Evolutionary conservation across 2,113 vertebrate species (phyloP).

Genomic region (Mola mola): DNA sequence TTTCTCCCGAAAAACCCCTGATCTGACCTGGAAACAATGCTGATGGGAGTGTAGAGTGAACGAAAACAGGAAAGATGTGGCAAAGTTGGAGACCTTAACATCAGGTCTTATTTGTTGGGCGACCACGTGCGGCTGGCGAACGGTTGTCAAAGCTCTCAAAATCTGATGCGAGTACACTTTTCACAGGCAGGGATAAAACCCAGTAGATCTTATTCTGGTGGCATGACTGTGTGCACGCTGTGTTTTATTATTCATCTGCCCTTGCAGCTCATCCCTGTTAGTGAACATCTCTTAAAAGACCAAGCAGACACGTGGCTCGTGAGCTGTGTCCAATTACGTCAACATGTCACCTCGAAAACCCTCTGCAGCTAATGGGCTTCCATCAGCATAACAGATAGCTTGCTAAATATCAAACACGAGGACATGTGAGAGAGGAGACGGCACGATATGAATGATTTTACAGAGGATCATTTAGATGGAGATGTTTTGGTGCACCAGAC

Average conservation of each 20-base stretch:
- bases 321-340: slow-evolving; percentile 51
- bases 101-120: too few relatives aligned
- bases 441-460: slow-evolving; percentile 47
- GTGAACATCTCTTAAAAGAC: slow-evolving; percentile 16
- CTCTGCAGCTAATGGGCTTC: slow-evolving; percentile 50
- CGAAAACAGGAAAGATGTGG: too few relatives aligned
- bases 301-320: not conserved
- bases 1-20: too few relatives aligned
- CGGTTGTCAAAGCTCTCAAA: too few relatives aligned
- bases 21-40: too few relatives aligned
- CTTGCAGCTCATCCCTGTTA: not conserved
- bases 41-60: too few relatives aligned
- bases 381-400: slow-evolving; percentile 39
- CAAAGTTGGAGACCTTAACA: too few relatives aligned
- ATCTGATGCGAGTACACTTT: not conserved
- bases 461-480: slow-evolving; percentile 25
- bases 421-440: slow-evolving; percentile 17
- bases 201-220: slow-evolving; percentile 1
- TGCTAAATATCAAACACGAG: slow-evolving; percentile 50
- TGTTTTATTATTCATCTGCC: slow-evolving; percentile 17
- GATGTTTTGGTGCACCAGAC: slow-evolving; percentile 22
- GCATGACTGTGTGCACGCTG: not conserved
- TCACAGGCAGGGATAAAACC: not conserved
- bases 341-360: slow-evolving; percentile 45
- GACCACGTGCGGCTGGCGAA: too few relatives aligned